Percentiles rank a stretch among this genome's conserved stretches.
Evolutionary conservation across 2,888 invertebrate genomes (phyloP).

Genomic region (Litoditis marina): DNA sequence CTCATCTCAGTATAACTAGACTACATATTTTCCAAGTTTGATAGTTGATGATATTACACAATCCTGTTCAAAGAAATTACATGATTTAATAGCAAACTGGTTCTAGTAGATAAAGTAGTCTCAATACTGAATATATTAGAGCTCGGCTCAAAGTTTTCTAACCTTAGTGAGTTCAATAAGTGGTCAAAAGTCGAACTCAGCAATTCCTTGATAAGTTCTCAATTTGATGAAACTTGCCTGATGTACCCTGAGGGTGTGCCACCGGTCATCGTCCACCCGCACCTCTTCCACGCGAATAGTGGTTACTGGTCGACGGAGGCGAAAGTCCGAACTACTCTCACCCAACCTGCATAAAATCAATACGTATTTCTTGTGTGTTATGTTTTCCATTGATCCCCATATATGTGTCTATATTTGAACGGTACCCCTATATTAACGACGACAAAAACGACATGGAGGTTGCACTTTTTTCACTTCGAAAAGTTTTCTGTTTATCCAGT

Average conservation of each 20-base stretch:
- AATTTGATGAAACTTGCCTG: constrained; percentile 61
- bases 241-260: constrained; percentile 84
- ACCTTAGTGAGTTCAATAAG: too few species aligned
- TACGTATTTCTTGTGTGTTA: not conserved
- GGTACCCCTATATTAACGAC: too few species aligned
- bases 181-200: too few species aligned
- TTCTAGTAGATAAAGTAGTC: constrained; percentile 2
- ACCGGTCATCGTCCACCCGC: constrained; percentile 80
- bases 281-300: constrained; percentile 53
- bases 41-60: constrained; percentile 4
- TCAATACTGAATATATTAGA: not conserved
- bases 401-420: too few species aligned
- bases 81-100: not conserved
- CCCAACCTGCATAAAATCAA: constrained; percentile 40
- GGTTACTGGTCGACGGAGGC: constrained; percentile 46
- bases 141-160: too few species aligned
- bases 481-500: too few species aligned
- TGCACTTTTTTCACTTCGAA: too few species aligned
- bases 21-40: not conserved
- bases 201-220: too few species aligned
- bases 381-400: too few species aligned
- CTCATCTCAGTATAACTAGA: not conserved
- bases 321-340: constrained; percentile 49
- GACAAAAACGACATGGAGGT: too few species aligned
- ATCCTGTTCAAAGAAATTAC: too few species aligned